A percentile compares a stretch with the other conserved stretches of the same genome.
These are phyloP conservation scores for Tetrax tetrax DNA, from an alignment of 2,113 vertebrate species.

Conservation along the genomic window DNA sequence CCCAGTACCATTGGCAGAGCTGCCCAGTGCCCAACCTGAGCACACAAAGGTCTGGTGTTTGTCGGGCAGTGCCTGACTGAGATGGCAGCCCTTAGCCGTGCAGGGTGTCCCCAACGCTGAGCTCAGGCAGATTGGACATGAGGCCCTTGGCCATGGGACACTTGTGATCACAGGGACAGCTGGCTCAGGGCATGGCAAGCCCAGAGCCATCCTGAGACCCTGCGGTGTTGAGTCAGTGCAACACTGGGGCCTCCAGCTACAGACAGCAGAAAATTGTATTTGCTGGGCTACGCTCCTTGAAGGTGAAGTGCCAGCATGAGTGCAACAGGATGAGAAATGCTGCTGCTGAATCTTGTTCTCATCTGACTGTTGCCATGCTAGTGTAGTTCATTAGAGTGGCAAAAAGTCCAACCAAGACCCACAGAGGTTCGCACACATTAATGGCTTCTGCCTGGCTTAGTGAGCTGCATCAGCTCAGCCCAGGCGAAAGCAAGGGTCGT, in stretches of 20 bases:
- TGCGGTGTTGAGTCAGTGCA: not conserved
- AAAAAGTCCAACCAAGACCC: not conserved
- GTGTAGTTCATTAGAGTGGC: not conserved
- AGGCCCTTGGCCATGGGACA: too few relatives aligned
- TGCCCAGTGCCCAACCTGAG: not conserved
- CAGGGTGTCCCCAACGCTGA: too few relatives aligned
- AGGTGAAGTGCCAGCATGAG: not conserved
- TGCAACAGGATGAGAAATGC: not conserved
- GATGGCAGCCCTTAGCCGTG: too few relatives aligned
- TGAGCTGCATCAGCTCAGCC: not conserved
- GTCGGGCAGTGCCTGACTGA: too few relatives aligned
- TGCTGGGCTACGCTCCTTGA: not conserved
- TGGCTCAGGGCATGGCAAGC: too few relatives aligned
- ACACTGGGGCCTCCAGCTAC: not conserved
- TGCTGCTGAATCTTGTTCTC: not conserved
- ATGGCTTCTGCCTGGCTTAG: not conserved
- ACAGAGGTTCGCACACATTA: not conserved
- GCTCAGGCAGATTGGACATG: too few relatives aligned
- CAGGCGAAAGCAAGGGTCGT: accelerated
- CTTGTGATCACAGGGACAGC: too few relatives aligned
- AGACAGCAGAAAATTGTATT: not conserved
- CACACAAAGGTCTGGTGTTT: not conserved
- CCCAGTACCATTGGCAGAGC: not conserved
- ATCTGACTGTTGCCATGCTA: not conserved
- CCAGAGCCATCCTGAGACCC: accelerated